Conservation (phyloP, 2,888 invertebrate genomes). For the Drosophila mimica region DNA sequence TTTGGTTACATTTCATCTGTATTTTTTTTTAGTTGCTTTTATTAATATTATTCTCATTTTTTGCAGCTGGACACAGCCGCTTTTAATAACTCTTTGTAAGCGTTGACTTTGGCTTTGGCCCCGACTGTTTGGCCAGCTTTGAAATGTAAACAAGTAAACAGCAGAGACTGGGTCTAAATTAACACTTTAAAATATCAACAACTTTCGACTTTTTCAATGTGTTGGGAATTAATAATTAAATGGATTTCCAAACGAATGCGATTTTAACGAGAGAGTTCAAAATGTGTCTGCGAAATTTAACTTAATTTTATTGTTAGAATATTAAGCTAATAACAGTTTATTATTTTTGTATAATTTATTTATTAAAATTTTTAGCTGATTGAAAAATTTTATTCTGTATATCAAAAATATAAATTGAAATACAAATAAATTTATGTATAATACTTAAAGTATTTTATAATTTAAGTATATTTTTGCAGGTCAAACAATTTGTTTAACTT, state of each 20-base stretch:
- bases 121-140: conserved; percentile 20
- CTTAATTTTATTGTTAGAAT: background rate
- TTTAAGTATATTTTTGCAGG: too few species aligned
- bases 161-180: background rate
- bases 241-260: background rate
- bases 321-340: too few species aligned
- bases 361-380: background rate
- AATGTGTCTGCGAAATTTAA: background rate
- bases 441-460: too few species aligned
- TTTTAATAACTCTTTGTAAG: conserved; percentile 35
- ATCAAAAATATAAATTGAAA: too few species aligned
- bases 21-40: conserved; percentile 4
- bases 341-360: too few species aligned
- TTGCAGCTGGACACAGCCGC: conserved; percentile 12
- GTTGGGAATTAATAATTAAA: background rate
- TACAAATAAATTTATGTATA: too few species aligned
- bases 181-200: background rate
- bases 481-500: background rate
- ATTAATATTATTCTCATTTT: conserved; percentile 18
- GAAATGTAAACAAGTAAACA: conserved; percentile 17
- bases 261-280: background rate
- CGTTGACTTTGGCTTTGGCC: conserved; percentile 14
- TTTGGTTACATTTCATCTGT: conserved; percentile 22
- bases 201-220: background rate
- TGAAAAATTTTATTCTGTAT: background rate